These are phyloP conservation scores for Marasmarcha lunaedactyla DNA, from an alignment of 2,888 invertebrate genomes.

Conservation along the genomic window DNA sequence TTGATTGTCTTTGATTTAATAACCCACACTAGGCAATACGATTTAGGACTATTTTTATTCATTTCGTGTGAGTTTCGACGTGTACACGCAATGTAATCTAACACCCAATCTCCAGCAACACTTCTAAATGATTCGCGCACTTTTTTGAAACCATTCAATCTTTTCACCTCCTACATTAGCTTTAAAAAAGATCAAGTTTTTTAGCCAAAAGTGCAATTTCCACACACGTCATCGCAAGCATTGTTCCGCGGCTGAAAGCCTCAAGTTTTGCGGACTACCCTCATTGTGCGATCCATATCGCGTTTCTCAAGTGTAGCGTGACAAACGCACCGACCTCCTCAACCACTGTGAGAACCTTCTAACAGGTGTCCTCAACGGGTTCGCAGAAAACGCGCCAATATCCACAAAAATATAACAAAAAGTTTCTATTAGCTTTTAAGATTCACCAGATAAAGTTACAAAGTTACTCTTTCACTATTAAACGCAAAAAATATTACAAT, in stretches of 20 bases:
- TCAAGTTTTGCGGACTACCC: slow-evolving; percentile 27
- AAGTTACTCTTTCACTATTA: slow-evolving; percentile 24
- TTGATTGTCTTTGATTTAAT: too few species aligned
- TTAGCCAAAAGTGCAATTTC: neutral
- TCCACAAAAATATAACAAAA: slow-evolving; percentile 26
- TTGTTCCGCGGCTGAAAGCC: neutral
- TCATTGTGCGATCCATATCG: slow-evolving; percentile 38
- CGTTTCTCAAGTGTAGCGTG: slow-evolving; percentile 38
- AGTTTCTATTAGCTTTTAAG: slow-evolving; percentile 23
- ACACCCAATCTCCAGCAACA: too few species aligned
- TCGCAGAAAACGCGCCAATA: slow-evolving; percentile 20
- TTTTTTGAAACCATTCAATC: too few species aligned
- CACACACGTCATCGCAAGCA: neutral
- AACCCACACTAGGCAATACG: too few species aligned
- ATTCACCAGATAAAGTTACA: slow-evolving; percentile 34
- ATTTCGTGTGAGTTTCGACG: too few species aligned
- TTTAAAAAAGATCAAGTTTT: neutral
- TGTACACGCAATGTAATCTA: too few species aligned
- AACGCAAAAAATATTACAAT: slow-evolving; percentile 23
- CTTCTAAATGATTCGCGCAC: too few species aligned
- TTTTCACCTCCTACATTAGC: too few species aligned
- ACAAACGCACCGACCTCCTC: slow-evolving; percentile 39
- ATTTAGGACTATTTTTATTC: too few species aligned
- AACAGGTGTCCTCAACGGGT: slow-evolving; percentile 56
- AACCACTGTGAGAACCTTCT: slow-evolving; percentile 18